Evolutionary conservation across 2,888 invertebrate genomes (phyloP), one percentile per base, ranked within the genome.

Genomic region (Epinotia ramella): DNA sequence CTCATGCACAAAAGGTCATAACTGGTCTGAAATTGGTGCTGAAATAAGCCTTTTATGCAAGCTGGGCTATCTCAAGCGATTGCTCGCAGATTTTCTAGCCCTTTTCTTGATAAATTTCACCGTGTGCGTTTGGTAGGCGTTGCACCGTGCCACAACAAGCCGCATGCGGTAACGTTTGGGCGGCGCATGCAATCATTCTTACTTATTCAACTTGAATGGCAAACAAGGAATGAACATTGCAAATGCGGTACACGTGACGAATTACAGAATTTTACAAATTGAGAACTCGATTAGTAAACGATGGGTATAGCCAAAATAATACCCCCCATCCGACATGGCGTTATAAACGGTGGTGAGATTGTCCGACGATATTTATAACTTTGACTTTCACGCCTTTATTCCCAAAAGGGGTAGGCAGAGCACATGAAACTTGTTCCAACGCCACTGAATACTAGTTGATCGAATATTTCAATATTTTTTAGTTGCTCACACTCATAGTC

Each of bases 101-200:
- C 70, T 70, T 28, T 73, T 65, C 49, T 65, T 40, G 74, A 70
- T 75, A 75, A 75, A 70, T 75, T 70, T 70, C 40, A 66, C 75
- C 40, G 53, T 65, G 60, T 24, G n/a, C 3, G 64, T 63, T 68
- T 44, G 49, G 20, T 57, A 74, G 53, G 65, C 44, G 53, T 60
- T 60, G 53, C 64, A 12, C 18, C 11, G 46, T 33, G 64, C 28
- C n/a, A 7, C 68, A 46, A 20, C 16, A n/a, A 59, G 69, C 59
- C 57, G 28, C 64, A 40, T 66, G 68, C 57, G 24, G 24, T 44
- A 68, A n/a, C 40, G 40, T 40, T n/a, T 53, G 53, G 7, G n/a
- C n/a, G n/a, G 53, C n/a, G 6, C 6, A 49, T 49, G 2, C 3
- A 16, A 49, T 49, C 16, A 49, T 49, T 49, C 16, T 0, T 49